A percentile compares a stretch with the other conserved stretches of the same genome.
These are phyloP conservation scores for Cephus rjabovi DNA, from an alignment of 2,888 invertebrate genomes.

Conservation along the genomic window DNA sequence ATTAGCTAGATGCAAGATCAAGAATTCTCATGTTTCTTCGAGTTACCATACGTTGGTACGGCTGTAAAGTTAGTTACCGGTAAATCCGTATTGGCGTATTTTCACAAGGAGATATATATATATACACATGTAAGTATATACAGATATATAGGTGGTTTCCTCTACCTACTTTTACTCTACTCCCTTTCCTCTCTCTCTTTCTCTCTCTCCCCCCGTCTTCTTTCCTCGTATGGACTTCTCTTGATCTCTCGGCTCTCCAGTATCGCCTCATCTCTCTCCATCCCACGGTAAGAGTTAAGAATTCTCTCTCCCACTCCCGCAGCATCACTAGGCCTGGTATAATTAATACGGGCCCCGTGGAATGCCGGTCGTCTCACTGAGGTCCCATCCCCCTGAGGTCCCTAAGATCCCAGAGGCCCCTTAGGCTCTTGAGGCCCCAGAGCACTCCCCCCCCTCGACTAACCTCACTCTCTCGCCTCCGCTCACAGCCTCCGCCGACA, in stretches of 20 bases:
- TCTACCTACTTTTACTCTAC: constrained; percentile 23
- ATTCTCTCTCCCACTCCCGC: constrained; percentile 49
- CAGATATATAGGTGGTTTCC: constrained; percentile 25
- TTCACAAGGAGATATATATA: constrained; percentile 3
- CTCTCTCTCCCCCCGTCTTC: constrained; percentile 22
- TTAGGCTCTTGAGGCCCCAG: no score
- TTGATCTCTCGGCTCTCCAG: background rate
- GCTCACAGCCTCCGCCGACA: constrained; percentile 13
- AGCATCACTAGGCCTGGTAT: constrained; percentile 59
- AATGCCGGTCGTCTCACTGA: constrained; percentile 64
- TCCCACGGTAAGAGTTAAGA: constrained; percentile 5
- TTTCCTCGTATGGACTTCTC: constrained; percentile 17
- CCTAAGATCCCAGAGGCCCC: no score
- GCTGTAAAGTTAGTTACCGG: no score
- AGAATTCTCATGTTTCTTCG: no score
- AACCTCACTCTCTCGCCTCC: constrained; percentile 19
- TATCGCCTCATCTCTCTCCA: background rate
- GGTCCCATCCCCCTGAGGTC: constrained; percentile 23
- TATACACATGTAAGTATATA: constrained; percentile 20
- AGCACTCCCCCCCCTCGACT: constrained; percentile 10
- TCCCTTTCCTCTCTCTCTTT: constrained; percentile 24
- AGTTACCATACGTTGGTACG: no score
- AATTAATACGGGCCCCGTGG: constrained; percentile 65
- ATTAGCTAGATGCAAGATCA: no score
- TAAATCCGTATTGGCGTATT: constrained; percentile 2